Percentiles rank a stretch among this genome's conserved stretches.
Evolutionary conservation across 1,140 invertebrate genomes (phyloP).

Genomic region (Eumeta japonica): DNA sequence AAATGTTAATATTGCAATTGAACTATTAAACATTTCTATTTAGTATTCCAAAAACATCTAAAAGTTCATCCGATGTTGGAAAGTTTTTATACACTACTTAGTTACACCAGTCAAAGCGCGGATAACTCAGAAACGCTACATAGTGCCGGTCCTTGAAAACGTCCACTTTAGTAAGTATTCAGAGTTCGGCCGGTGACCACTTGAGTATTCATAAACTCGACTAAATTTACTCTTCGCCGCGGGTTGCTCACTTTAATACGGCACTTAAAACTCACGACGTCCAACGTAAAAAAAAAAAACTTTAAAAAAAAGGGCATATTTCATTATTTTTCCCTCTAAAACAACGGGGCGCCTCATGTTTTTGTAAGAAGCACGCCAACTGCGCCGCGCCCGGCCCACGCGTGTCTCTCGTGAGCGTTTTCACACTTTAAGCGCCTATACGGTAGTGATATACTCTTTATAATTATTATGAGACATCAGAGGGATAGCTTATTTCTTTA

Average conservation of each 20-base stretch:
- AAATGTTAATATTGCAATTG: no score
- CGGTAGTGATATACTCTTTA: slow-evolving; percentile 44
- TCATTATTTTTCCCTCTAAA: slow-evolving; percentile 52
- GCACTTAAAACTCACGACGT: slow-evolving; percentile 41
- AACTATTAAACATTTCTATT: no score
- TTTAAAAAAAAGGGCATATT: slow-evolving; percentile 46
- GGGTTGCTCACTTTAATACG: slow-evolving; percentile 33
- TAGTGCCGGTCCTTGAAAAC: no score
- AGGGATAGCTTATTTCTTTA: no score
- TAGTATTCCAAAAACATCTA: no score
- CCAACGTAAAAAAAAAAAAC: slow-evolving; percentile 48
- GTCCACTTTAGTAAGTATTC: no score
- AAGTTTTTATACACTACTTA: no score
- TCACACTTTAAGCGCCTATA: slow-evolving; percentile 52
- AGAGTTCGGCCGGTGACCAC: not conserved
- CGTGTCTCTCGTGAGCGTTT: slow-evolving; percentile 34
- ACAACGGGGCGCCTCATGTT: slow-evolving; percentile 49
- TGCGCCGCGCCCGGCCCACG: slow-evolving; percentile 34
- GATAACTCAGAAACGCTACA: no score
- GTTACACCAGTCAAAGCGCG: no score
- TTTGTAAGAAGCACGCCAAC: slow-evolving; percentile 41
- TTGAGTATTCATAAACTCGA: not conserved
- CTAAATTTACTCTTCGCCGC: slow-evolving; percentile 29
- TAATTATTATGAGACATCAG: no score
- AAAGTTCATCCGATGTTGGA: no score